Percentiles rank a stretch among this genome's conserved stretches.
Conservation (phyloP, 2,888 invertebrate species). For the Pycnomerus fuliginosus region DNA sequence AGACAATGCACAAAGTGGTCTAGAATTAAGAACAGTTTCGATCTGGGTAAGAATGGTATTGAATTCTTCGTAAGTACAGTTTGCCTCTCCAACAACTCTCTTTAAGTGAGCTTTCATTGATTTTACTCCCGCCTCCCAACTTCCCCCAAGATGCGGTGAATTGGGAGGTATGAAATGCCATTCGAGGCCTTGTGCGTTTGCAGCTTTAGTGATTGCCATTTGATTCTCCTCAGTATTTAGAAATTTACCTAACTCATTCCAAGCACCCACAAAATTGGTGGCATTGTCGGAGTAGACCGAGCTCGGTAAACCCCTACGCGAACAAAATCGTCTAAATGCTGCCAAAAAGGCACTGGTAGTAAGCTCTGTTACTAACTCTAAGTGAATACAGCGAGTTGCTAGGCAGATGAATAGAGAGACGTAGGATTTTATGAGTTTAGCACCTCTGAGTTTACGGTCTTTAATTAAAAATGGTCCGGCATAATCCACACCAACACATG, state of each 20-base stretch:
- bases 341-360: background rate
- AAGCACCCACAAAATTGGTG: background rate
- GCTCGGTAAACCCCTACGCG: background rate
- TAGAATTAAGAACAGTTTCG: constrained; percentile 38
- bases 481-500: background rate
- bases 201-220: background rate
- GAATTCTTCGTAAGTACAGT: constrained; percentile 20
- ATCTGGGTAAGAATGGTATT: constrained; percentile 30
- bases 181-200: background rate
- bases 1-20: constrained; percentile 34
- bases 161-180: background rate
- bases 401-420: no score
- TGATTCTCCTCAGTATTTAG: background rate
- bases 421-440: no score
- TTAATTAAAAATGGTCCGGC: background rate
- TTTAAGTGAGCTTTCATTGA: constrained; percentile 4
- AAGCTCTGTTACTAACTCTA: background rate
- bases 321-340: no score
- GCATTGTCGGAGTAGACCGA: background rate
- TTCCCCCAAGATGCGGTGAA: constrained; percentile 1
- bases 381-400: background rate
- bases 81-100: constrained; percentile 2
- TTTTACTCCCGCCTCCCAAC: constrained; percentile 3
- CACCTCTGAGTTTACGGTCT: background rate
- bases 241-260: background rate